Conservation (phyloP, 2,113 vertebrate genomes). For the Chaenocephalus aceratus region DNA sequence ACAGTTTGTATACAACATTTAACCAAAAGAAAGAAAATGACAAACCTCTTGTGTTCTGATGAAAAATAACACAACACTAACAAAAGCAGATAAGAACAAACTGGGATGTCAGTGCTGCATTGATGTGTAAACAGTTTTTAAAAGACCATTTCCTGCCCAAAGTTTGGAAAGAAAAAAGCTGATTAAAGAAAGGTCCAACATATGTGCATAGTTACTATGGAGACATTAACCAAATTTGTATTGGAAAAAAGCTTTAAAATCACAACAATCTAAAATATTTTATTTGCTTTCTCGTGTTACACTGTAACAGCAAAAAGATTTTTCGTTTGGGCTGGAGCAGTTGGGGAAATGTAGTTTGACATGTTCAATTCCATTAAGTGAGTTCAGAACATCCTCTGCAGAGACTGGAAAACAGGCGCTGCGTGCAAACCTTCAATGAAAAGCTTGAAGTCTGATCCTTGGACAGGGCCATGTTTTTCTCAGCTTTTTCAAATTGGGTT, state of each 20-base stretch:
- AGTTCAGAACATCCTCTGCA: constrained; percentile 64
- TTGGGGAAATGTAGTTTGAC: constrained; percentile 54
- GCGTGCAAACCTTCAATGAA: constrained; percentile 70
- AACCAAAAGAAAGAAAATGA: constrained; percentile 36
- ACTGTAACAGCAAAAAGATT: constrained; percentile 44
- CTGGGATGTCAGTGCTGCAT: constrained; percentile 73
- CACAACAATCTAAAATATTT: constrained; percentile 54
- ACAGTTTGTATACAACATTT: constrained; percentile 49
- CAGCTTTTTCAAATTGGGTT: constrained; percentile 70
- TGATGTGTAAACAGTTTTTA: constrained; percentile 75
- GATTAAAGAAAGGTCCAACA: constrained; percentile 54
- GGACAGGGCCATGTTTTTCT: constrained; percentile 66
- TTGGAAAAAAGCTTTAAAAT: constrained; percentile 47
- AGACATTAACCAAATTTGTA: constrained; percentile 32
- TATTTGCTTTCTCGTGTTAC: constrained; percentile 59
- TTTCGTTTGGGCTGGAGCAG: constrained; percentile 46
- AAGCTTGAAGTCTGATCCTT: constrained; percentile 64
- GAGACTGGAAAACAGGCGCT: constrained; percentile 33
- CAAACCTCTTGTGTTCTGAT: constrained; percentile 36
- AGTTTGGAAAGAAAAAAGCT: constrained; percentile 30
- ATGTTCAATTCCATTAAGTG: constrained; percentile 60
- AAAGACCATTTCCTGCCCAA: constrained; percentile 60
- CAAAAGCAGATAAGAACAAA: constrained; percentile 63
- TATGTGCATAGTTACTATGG: constrained; percentile 56
- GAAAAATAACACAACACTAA: constrained; percentile 42